Conservation (phyloP, 2,113 vertebrate genomes). For the Speoplatyrhinus poulsoni region DNA sequence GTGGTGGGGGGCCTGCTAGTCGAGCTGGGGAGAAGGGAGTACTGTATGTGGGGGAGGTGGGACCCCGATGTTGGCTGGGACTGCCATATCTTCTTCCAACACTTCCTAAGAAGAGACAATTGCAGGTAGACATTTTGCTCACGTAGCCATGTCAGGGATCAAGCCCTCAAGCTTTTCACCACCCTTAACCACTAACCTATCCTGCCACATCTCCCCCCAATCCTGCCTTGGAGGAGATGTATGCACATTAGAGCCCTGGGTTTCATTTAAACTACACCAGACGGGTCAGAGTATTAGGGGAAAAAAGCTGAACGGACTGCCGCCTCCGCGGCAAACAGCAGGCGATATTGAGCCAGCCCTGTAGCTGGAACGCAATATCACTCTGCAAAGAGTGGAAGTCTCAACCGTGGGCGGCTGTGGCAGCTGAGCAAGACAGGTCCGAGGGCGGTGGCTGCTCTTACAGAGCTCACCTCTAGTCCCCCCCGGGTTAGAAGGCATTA, state of each 20-base stretch:
- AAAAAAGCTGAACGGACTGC: conserved; percentile 17
- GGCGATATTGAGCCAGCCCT: conserved; percentile 8
- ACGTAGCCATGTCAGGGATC: no score
- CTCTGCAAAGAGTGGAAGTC: conserved; percentile 11
- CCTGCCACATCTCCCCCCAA: no score
- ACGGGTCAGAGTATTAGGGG: conserved; percentile 3
- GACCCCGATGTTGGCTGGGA: no score
- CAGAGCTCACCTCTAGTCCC: conserved; percentile 33
- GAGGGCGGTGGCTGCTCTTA: conserved; percentile 45
- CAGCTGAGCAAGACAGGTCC: conserved; percentile 7
- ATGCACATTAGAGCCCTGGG: conserved; percentile 12
- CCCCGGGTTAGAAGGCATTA: conserved; percentile 31
- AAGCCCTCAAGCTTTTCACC: no score
- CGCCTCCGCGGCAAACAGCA: conserved; percentile 16
- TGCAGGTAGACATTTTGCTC: no score
- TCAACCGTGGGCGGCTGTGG: background rate
- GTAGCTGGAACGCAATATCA: conserved; percentile 28
- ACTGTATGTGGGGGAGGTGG: no score
- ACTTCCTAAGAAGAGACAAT: no score
- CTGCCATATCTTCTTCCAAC: no score
- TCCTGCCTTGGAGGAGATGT: background rate
- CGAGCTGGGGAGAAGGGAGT: no score
- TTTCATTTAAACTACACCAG: conserved; percentile 23
- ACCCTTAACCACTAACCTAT: no score
- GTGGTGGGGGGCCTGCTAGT: no score